Conservation (phyloP, 2,888 invertebrate genomes). For the Eilema griseolum region DNA sequence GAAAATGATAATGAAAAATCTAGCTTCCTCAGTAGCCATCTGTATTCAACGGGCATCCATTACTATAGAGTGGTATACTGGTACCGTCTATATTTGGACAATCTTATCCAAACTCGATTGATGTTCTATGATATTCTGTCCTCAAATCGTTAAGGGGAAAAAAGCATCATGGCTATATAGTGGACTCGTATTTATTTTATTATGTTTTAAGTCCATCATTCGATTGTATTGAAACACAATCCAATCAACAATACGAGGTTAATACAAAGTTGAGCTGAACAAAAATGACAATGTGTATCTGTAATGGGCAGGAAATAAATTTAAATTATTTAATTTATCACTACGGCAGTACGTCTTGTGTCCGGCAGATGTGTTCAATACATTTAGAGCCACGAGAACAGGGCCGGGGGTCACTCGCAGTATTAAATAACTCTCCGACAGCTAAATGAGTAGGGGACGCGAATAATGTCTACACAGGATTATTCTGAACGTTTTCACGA, state of each 20-base stretch:
- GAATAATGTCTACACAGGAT: conserved; percentile 59
- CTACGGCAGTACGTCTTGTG: conserved; percentile 65
- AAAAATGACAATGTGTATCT: conserved; percentile 32
- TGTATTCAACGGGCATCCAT: too few relatives aligned
- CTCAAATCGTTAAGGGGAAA: neutral
- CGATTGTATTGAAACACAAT: conserved; percentile 1
- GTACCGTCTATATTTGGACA: neutral
- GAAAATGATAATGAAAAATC: neutral
- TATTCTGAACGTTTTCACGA: conserved; percentile 58
- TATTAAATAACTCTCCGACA: conserved; percentile 86
- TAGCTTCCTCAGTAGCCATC: neutral
- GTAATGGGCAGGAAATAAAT: conserved; percentile 53
- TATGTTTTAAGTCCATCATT: neutral
- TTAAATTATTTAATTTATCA: conserved; percentile 76
- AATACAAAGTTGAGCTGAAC: conserved; percentile 11
- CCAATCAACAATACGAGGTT: conserved; percentile 3
- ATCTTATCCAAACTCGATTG: neutral
- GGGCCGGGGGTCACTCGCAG: conserved; percentile 79
- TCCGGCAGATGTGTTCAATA: conserved; percentile 83
- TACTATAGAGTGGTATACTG: neutral
- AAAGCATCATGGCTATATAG: neutral
- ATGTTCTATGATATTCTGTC: neutral
- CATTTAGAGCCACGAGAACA: conserved; percentile 73
- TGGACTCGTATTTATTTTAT: neutral
- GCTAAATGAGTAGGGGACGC: conserved; percentile 84